phyloP scores from a whole-genome alignment of 1,140 invertebrate genomes.

The Epicauta chinensis region DNA sequence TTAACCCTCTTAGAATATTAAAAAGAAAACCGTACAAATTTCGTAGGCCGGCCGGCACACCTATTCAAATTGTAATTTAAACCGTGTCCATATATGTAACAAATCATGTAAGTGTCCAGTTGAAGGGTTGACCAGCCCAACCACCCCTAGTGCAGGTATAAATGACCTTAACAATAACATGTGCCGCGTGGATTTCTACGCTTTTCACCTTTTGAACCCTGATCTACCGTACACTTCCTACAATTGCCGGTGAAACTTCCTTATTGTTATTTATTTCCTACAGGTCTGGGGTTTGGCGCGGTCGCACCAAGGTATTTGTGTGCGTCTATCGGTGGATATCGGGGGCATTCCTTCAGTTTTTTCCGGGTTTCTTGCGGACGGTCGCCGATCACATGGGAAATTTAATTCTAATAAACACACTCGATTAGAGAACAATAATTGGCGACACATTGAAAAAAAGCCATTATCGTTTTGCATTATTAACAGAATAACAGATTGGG shows the following conservation, averaged over 20 bases:
- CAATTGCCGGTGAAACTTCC: slow-evolving; percentile 16
- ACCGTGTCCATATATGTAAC: slow-evolving; percentile 28
- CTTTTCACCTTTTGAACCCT: slow-evolving; percentile 19
- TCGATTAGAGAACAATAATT: too few relatives aligned
- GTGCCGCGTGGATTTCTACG: not conserved
- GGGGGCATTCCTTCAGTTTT: not conserved
- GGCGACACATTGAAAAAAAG: too few relatives aligned
- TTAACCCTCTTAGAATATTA: too few relatives aligned
- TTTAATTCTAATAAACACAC: too few relatives aligned
- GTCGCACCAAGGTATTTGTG: not conserved
- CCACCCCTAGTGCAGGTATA: slow-evolving; percentile 19
- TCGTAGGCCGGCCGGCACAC: slow-evolving; percentile 6
- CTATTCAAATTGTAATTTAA: slow-evolving; percentile 32
- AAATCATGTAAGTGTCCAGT: slow-evolving; percentile 22
- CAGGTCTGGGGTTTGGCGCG: not conserved
- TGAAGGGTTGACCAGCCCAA: slow-evolving; percentile 18
- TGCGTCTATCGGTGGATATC: slow-evolving; percentile 5
- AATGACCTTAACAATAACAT: slow-evolving; percentile 14
- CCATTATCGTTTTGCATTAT: too few relatives aligned
- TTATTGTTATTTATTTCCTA: slow-evolving; percentile 25
- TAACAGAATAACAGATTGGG: too few relatives aligned
- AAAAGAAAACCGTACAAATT: too few relatives aligned
- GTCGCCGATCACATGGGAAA: too few relatives aligned
- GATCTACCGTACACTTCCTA: slow-evolving; percentile 20
- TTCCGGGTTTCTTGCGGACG: too few relatives aligned